These are phyloP conservation scores for Eolophus roseicapilla DNA, from an alignment of 2,113 vertebrate species.

Conservation along the genomic window DNA sequence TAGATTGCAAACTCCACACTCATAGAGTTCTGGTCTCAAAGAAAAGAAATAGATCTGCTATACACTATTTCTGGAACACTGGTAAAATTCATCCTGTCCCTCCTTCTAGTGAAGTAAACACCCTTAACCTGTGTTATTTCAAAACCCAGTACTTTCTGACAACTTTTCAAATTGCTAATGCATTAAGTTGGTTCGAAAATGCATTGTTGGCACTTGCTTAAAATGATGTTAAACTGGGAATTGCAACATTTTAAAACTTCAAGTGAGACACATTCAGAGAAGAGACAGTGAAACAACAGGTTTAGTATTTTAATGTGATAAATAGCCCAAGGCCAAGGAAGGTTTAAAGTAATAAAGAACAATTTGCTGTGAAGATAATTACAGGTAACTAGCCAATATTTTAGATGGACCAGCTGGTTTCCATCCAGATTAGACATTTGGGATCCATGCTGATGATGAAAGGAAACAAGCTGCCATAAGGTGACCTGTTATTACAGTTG, in stretches of 20 bases:
- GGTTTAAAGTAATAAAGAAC: neutral
- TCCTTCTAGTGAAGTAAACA: neutral
- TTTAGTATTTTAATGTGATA: neutral
- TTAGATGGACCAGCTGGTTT: neutral
- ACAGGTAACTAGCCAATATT: neutral
- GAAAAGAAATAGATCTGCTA: neutral
- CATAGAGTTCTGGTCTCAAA: neutral
- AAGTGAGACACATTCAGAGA: neutral
- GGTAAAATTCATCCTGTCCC: neutral
- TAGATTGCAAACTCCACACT: neutral
- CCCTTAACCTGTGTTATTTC: neutral
- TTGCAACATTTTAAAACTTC: neutral
- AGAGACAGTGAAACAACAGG: neutral
- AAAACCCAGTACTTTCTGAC: neutral
- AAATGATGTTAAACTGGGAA: neutral
- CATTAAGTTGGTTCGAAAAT: neutral
- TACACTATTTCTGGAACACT: neutral
- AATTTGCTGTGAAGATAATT: neutral
- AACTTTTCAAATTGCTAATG: neutral
- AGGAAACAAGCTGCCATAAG: neutral
- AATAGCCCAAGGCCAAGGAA: neutral
- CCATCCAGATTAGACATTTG: neutral
- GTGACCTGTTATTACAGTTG: neutral
- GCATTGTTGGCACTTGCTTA: neutral
- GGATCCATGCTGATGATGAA: accelerated